A percentile compares a stretch with the other conserved stretches of the same genome.
These are phyloP conservation scores for Argentina silus DNA, from an alignment of 2,797 vertebrate genomes.

Conservation along the genomic window DNA sequence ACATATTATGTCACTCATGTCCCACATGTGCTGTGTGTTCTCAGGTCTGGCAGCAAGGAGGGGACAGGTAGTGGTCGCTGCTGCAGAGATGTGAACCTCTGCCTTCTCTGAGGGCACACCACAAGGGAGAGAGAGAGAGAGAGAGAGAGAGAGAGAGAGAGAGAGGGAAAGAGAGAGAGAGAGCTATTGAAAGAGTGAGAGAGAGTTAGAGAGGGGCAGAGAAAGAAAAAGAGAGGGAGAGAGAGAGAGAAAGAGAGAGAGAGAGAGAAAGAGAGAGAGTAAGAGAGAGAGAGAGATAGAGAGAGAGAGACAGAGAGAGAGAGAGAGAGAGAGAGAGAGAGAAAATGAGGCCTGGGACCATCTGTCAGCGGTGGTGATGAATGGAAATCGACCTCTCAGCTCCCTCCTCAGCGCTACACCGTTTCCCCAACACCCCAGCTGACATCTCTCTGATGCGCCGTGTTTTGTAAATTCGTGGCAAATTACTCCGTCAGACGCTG, in stretches of 20 bases:
- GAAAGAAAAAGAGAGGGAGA: slow-evolving; percentile 69
- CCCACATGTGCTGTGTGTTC: slow-evolving; percentile 22
- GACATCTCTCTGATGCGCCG: slow-evolving; percentile 68
- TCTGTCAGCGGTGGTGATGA: slow-evolving; percentile 66
- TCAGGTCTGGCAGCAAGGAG: slow-evolving; percentile 19
- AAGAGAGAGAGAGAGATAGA: slow-evolving; percentile 41
- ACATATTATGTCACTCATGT: background rate
- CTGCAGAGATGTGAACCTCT: background rate
- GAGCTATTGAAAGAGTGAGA: slow-evolving; percentile 46
- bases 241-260: slow-evolving; percentile 34
- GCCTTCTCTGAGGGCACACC: background rate
- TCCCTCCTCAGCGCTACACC: slow-evolving; percentile 33
- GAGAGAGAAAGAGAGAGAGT: slow-evolving; percentile 49
- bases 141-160: slow-evolving; percentile 3
- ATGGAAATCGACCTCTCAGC: slow-evolving; percentile 57
- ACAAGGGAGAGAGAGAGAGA: background rate
- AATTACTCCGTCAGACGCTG: slow-evolving; percentile 80
- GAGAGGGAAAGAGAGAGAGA: slow-evolving; percentile 17
- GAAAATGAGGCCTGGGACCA: slow-evolving; percentile 63
- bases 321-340: slow-evolving; percentile 38
- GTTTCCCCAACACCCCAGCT: slow-evolving; percentile 56
- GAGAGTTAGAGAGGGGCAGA: slow-evolving; percentile 38
- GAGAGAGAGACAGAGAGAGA: slow-evolving; percentile 67
- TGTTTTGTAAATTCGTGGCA: slow-evolving; percentile 75
- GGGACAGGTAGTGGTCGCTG: slow-evolving; percentile 26